phyloP scores from a whole-genome alignment of 2,113 vertebrate genomes.

The Rutilus rutilus region DNA sequence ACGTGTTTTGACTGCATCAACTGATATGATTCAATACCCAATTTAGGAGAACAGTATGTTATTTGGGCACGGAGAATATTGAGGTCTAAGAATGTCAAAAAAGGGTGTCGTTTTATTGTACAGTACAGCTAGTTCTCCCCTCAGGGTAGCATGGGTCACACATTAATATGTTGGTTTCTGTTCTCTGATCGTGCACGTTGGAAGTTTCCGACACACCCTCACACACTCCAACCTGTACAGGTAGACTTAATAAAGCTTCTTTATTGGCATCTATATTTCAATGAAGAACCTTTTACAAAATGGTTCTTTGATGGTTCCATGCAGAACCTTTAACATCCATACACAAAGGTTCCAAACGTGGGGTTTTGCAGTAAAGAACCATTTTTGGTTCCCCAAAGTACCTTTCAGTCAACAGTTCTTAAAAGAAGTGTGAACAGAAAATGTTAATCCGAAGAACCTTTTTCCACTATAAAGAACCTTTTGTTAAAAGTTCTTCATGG shows the following conservation, averaged over 20 bases:
- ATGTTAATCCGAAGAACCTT: not conserved
- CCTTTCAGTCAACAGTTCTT: not conserved
- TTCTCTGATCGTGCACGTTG: not conserved
- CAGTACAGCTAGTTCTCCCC: conserved; percentile 32
- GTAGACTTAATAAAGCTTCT: not conserved
- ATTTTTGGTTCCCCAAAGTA: not conserved
- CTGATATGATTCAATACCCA: not conserved
- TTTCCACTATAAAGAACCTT: not conserved
- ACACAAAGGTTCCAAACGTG: not conserved
- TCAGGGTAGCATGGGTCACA: not conserved
- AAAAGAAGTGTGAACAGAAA: not conserved
- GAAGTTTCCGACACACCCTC: conserved; percentile 1
- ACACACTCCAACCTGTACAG: not conserved
- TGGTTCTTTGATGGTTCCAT: not conserved
- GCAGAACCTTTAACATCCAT: not conserved
- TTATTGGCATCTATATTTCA: not conserved
- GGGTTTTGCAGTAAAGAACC: not conserved
- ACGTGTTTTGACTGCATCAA: too few relatives aligned
- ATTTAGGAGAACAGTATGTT: conserved; percentile 17
- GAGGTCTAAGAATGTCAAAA: not conserved
- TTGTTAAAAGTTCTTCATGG: not conserved
- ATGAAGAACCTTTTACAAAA: not conserved
- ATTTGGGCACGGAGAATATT: not conserved
- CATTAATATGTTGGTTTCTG: not conserved
- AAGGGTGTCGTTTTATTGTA: conserved; percentile 15